Conservation (phyloP, 1,140 invertebrate species). For the Hylyphantes graminicola region DNA sequence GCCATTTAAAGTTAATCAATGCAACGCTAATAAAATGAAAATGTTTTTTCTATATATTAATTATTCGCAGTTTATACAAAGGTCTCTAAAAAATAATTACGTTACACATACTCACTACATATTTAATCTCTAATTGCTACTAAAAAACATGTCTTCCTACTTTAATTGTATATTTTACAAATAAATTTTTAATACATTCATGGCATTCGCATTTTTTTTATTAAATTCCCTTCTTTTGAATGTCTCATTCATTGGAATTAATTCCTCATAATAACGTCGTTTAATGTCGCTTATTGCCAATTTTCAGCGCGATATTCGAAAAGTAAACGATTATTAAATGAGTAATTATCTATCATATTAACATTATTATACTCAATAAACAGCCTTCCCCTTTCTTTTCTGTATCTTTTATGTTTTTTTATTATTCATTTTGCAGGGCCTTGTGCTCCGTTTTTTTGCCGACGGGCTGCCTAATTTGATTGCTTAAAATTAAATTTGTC, state of each 20-base stretch:
- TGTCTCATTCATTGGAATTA: constrained; percentile 47
- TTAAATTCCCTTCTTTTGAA: constrained; percentile 38
- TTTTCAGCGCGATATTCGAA: constrained; percentile 24
- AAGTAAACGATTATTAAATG: constrained; percentile 57
- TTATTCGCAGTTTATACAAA: not conserved
- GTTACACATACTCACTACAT: not conserved
- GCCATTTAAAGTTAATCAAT: too few relatives aligned
- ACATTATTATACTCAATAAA: constrained; percentile 55
- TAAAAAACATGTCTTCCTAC: not conserved
- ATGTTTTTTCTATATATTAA: too few relatives aligned
- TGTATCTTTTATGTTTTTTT: not conserved
- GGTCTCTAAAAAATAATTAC: not conserved
- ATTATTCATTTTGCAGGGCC: constrained; percentile 1
- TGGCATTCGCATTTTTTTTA: constrained; percentile 34
- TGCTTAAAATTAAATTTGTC: constrained; percentile 57
- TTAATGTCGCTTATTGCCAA: constrained; percentile 47
- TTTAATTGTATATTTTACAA: constrained; percentile 12
- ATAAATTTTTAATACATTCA: constrained; percentile 33
- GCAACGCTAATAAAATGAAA: too few relatives aligned
- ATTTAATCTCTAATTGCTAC: too few relatives aligned
- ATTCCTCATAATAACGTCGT: constrained; percentile 42
- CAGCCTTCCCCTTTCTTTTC: not conserved
- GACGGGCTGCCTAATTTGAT: constrained; percentile 49
- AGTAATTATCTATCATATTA: constrained; percentile 53
- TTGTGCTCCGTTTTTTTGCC: not conserved